A percentile compares a stretch with the other conserved stretches of the same genome.
Conservation (phyloP, 2,113 vertebrate species). For the Engystomops pustulosus region DNA sequence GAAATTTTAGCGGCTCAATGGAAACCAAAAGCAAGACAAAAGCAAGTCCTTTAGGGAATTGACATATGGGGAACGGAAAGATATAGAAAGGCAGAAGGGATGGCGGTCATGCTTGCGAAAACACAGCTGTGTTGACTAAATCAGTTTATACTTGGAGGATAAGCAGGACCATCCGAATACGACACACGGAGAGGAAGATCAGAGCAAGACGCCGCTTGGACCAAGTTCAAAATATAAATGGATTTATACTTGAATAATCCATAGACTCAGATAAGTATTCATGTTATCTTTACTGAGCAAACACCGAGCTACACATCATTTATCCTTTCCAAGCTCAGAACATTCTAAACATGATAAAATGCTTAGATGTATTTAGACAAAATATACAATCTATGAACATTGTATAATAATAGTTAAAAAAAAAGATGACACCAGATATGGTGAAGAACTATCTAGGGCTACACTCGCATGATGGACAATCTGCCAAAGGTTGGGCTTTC, state of each 20-base stretch:
- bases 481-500: no score
- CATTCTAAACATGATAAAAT: no score
- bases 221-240: conserved; percentile 9
- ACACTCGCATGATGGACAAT: no score
- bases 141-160: conserved; percentile 16
- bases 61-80: not conserved
- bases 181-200: conserved; percentile 3
- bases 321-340: not conserved
- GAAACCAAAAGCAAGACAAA: conserved; percentile 15
- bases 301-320: not conserved
- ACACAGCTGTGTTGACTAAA: conserved; percentile 42
- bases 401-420: no score
- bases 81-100: not conserved
- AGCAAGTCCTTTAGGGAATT: not conserved
- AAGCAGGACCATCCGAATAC: conserved; percentile 11
- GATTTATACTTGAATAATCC: not conserved
- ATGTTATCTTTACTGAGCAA: not conserved
- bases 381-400: no score
- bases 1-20: not conserved
- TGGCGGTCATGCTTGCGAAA: not conserved
- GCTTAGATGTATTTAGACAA: no score
- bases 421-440: no score
- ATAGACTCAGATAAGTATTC: conserved; percentile 3
- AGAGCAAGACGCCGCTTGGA: conserved; percentile 11
- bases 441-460: no score